These are phyloP conservation scores for Chelonus insularis DNA, from an alignment of 1,140 invertebrate genomes.

Conservation along the genomic window DNA sequence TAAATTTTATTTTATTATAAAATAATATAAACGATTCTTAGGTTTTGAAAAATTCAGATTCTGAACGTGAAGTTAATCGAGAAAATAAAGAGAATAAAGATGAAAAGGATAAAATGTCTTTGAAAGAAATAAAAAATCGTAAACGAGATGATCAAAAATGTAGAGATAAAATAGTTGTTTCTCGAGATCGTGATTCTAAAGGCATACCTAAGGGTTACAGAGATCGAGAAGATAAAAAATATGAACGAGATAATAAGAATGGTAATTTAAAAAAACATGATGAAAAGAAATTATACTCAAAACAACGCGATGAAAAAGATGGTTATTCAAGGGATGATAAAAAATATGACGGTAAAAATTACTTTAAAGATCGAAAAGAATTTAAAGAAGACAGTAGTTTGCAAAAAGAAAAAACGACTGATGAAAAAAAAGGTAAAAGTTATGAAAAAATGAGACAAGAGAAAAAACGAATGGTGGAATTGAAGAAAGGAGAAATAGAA, in stretches of 20 bases:
- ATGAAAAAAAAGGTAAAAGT: slow-evolving; percentile 56
- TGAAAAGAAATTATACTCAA: slow-evolving; percentile 51
- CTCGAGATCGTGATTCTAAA: slow-evolving; percentile 46
- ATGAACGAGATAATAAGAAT: slow-evolving; percentile 53
- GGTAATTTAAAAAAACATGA: slow-evolving; percentile 54
- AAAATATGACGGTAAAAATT: slow-evolving; percentile 34
- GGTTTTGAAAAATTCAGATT: slow-evolving; percentile 55
- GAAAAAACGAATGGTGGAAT: slow-evolving; percentile 51
- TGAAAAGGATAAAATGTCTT: slow-evolving; percentile 48
- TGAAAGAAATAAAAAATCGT: slow-evolving; percentile 51
- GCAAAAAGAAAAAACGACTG: slow-evolving; percentile 44
- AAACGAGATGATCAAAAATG: slow-evolving; percentile 52
- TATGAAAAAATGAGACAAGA: slow-evolving; percentile 58
- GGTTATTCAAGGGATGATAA: slow-evolving; percentile 37
- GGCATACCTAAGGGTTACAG: slow-evolving; percentile 46
- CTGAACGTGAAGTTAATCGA: slow-evolving; percentile 48
- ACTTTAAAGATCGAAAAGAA: slow-evolving; percentile 37
- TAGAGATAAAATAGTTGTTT: slow-evolving; percentile 43
- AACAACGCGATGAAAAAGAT: slow-evolving; percentile 37
- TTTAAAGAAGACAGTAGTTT: slow-evolving; percentile 38
- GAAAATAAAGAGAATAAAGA: slow-evolving; percentile 57
- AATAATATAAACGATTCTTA: no score
- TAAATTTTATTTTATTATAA: background rate
- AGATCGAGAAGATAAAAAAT: slow-evolving; percentile 54
- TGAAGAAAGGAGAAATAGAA: slow-evolving; percentile 48